Evolutionary conservation across 2,888 invertebrate species (phyloP), one percentile per base, ranked within the genome.

Genomic region (Willowsia nigromaculata): DNA sequence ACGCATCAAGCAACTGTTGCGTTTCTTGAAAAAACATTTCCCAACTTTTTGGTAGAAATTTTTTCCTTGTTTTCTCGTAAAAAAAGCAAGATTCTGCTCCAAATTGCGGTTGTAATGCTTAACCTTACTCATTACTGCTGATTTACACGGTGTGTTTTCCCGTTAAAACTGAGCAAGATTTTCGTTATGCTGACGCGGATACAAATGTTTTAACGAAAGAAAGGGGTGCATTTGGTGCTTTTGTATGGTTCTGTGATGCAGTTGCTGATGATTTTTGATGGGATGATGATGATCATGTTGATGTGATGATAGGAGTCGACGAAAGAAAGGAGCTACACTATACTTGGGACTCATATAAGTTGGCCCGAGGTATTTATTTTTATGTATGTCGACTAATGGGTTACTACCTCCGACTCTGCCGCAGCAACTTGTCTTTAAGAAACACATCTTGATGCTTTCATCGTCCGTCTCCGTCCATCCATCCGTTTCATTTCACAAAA

Each of bases 311-410:
- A 62, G 81, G 53, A 56, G 40, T 81, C 27, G 53, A 18, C 78
- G 53, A 78, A 78, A 78, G 78, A 22, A 11, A 78, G 47, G 13
- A 71, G 15, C 71, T 30, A n/a, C 65, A 65, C n/a, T n/a, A 11
- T 7, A n/a, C 65, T 65, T 65, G 88, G 68, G 87, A 86, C 90
- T 90, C 27, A 30, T 87, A 7, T 22, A 6, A 11, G 76, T 89
- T 91, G 84, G 91, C 91, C 91, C 50, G 78, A 89, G 91, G 91
- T 91, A 90, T 91, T 91, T 91, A 91, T 91, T 91, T 89, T 89
- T 90, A 88, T 90, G 86, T 88, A 82, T 74, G 88, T 90, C 88
- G 90, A 85, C 90, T 85, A 88, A 82, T 78, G 62, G 78, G 68
- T 83, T 59, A 86, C 78, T 76, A 82, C 85, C 82, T 85, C 82